Evolutionary conservation across 2,888 invertebrate species (phyloP).

Genomic region (Machimus atricapillus): DNA sequence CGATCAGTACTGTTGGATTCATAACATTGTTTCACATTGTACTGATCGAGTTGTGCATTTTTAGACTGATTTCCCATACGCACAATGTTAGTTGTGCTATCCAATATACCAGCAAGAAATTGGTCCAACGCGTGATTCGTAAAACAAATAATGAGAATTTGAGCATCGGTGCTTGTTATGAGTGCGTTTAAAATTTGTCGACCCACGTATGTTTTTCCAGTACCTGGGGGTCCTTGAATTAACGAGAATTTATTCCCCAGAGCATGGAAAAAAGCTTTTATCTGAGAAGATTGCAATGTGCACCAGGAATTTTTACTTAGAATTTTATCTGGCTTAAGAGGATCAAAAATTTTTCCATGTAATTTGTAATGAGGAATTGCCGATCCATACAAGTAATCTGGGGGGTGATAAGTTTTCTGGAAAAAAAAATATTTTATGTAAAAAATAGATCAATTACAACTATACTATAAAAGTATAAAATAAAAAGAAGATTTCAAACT

Average conservation of each 20-base stretch:
- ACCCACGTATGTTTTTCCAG: constrained; percentile 84
- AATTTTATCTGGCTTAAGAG: constrained; percentile 44
- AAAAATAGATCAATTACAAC: neutral
- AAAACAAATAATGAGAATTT: constrained; percentile 79
- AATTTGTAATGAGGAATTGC: constrained; percentile 48
- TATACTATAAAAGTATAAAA: neutral
- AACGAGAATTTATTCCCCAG: constrained; percentile 76
- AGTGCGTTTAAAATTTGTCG: constrained; percentile 75
- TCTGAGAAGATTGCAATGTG: constrained; percentile 72
- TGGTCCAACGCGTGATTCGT: constrained; percentile 90
- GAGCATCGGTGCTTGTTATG: constrained; percentile 67
- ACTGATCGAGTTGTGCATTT: constrained; percentile 65
- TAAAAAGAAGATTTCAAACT: too few relatives aligned
- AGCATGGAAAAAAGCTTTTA: constrained; percentile 71
- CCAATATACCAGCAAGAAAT: constrained; percentile 75
- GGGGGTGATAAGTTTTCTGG: constrained; percentile 49
- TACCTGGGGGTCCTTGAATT: constrained; percentile 89
- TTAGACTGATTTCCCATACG: constrained; percentile 76
- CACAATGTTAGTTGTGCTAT: constrained; percentile 68
- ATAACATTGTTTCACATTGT: constrained; percentile 60
- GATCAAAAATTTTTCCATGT: constrained; percentile 50
- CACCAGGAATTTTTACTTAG: neutral
- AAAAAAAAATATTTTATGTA: neutral
- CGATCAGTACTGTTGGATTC: constrained; percentile 47
- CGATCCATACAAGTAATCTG: constrained; percentile 59